Evolutionary conservation across 2,888 invertebrate species (phyloP), one percentile per base, ranked within the genome.

Genomic region (Mayetiola destructor): DNA sequence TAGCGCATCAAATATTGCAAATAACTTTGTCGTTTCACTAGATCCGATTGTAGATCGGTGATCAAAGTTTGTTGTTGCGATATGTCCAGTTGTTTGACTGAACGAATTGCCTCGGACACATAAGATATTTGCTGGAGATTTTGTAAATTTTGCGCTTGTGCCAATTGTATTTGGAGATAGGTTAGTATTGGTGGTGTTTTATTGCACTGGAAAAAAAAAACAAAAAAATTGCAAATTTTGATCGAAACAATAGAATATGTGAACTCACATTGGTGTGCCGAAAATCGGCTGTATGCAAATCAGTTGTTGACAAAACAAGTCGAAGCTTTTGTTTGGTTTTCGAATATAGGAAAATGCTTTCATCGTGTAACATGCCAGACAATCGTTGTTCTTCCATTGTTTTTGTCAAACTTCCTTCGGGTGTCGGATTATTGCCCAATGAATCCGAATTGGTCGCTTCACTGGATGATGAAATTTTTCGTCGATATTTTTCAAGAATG

Each of bases 401-500:
- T 27, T 20, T 18, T 8, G 29, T 20, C 12, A 16, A 30, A 8
- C 30, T 53, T 2, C 53, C 18, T 6, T 48, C 48, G 4, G 63
- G 63, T 5, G 60, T 61, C 20, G 63, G 64, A 56, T 63, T 63
- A 9, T 68, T 67, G 59, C 70, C 71, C 1, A 68, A 67, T 20
- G 73, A 72, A 59, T 72, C 72, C 0, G 72, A 73, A 58, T 71
- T 71, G 27, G 71, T 72, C 3, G 76, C 75, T 58, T 76, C 76
- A 62, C 76, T 77, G 56, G 76, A 76, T 18, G 73, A 75, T 60
- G 80, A 77, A 58, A 80, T 76, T 68, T 84, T 81, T 62, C 82
- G 79, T 3, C 94, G 78, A 73, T 96, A 96, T 73, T 95, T 96
- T 40, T 91, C 95, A 62, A 96, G 77, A 67, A 96, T 96, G 67